These are phyloP conservation scores for Mus pahari DNA, from an alignment of 2,113 vertebrate species.

Conservation along the genomic window DNA sequence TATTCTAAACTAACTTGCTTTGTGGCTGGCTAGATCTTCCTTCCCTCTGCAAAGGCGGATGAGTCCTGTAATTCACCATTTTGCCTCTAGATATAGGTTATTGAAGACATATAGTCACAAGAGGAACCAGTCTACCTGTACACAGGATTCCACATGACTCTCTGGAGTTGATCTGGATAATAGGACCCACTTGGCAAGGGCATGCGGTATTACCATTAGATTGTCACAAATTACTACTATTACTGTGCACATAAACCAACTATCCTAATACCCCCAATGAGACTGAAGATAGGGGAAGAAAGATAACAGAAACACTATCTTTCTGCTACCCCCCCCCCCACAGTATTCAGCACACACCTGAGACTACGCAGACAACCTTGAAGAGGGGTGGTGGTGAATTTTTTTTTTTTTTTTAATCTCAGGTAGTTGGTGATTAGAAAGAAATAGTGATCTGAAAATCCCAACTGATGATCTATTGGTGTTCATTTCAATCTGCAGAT, in stretches of 20 bases:
- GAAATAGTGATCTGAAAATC: constrained; percentile 30
- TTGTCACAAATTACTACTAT: background rate
- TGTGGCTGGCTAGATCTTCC: background rate
- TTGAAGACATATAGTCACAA: background rate
- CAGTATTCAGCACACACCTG: background rate
- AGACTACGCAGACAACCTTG: background rate
- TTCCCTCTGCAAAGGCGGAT: background rate
- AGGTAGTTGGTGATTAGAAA: background rate
- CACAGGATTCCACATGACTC: too few species aligned
- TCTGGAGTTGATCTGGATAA: background rate
- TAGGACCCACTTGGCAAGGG: background rate
- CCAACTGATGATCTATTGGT: background rate
- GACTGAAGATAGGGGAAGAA: background rate
- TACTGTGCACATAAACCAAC: background rate
- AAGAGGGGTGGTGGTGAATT: background rate
- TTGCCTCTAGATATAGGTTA: background rate
- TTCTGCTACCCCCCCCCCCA: background rate
- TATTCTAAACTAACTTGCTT: background rate
- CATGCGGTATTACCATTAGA: background rate
- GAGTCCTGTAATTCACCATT: background rate
- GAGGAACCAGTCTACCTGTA: background rate
- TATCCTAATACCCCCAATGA: background rate
- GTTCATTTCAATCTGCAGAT: background rate
- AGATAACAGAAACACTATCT: background rate
- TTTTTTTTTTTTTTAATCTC: background rate